A percentile compares a stretch with the other conserved stretches of the same genome.
phyloP scores from a whole-genome alignment of 2,888 invertebrate genomes.

The Drosophila emarginata region DNA sequence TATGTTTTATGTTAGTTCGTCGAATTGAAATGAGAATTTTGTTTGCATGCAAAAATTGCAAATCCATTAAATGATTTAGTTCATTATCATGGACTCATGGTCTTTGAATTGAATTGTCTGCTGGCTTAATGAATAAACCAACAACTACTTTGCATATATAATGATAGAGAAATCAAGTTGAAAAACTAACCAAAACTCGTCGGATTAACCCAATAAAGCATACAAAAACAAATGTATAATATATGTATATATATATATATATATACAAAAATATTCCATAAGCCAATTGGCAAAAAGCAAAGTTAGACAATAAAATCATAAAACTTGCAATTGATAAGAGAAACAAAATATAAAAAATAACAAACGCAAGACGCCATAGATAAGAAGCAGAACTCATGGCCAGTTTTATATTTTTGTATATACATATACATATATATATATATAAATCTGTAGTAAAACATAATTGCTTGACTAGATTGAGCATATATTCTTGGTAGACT shows the following conservation, averaged over 20 bases:
- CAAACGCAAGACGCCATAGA: constrained; percentile 17
- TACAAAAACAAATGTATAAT: not conserved
- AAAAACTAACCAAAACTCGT: constrained; percentile 42
- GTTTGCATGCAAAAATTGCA: not conserved
- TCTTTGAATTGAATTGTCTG: not conserved
- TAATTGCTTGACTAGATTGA: constrained; percentile 25
- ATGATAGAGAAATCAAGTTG: constrained; percentile 44
- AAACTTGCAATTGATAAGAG: constrained; percentile 20
- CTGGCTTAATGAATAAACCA: not conserved
- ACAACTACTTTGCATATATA: constrained; percentile 15
- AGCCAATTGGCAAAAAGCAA: not conserved
- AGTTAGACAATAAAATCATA: constrained; percentile 9
- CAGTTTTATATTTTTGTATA: not conserved
- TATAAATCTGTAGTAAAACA: not conserved
- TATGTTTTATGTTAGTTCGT: no score
- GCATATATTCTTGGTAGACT: constrained; percentile 6
- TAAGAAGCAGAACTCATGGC: constrained; percentile 24
- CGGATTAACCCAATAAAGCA: constrained; percentile 33
- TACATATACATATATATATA: not conserved
- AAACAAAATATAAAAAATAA: not conserved
- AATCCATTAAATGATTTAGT: not conserved
- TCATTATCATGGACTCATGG: constrained; percentile 7
- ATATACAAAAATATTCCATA: not conserved
- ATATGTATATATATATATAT: not conserved
- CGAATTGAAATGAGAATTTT: not conserved